These are phyloP conservation scores for Bombus turneri DNA, from an alignment of 1,140 invertebrate species.

Conservation along the genomic window DNA sequence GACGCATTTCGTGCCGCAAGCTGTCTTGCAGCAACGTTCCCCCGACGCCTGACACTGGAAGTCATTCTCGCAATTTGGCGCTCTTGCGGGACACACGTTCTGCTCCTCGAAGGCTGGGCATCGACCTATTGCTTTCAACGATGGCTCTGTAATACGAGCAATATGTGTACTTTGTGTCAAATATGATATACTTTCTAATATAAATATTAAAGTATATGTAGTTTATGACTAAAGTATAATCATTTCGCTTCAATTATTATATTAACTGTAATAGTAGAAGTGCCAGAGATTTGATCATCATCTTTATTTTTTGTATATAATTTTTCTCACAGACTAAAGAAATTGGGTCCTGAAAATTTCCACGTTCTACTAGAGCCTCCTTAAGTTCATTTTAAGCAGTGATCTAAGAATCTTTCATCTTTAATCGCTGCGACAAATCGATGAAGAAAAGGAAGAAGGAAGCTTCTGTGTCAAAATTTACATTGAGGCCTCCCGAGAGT, in stretches of 20 bases:
- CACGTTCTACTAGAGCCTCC: not conserved
- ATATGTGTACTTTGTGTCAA: not conserved
- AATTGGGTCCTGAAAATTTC: not conserved
- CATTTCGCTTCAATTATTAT: too few relatives aligned
- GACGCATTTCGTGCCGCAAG: constrained; percentile 77
- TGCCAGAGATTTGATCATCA: too few relatives aligned
- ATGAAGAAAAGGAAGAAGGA: not conserved
- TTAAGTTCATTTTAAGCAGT: too few relatives aligned
- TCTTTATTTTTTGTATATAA: too few relatives aligned
- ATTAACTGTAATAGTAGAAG: too few relatives aligned
- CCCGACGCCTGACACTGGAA: constrained; percentile 75
- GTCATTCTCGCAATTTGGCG: constrained; percentile 74
- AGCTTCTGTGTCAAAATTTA: not conserved
- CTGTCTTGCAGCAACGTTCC: constrained; percentile 79
- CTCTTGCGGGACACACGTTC: constrained; percentile 76
- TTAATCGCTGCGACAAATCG: not conserved
- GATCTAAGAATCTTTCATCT: not conserved
- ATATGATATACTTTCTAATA: not conserved
- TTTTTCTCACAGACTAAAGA: too few relatives aligned
- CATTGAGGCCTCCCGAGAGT: not conserved
- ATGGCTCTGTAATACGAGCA: constrained; percentile 72
- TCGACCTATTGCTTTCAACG: constrained; percentile 69
- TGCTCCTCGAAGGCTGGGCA: constrained; percentile 79
- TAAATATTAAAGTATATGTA: not conserved
- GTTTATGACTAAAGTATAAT: too few relatives aligned